These are phyloP conservation scores for Drosophila macrospina DNA, from an alignment of 2,888 invertebrate genomes.

Conservation along the genomic window DNA sequence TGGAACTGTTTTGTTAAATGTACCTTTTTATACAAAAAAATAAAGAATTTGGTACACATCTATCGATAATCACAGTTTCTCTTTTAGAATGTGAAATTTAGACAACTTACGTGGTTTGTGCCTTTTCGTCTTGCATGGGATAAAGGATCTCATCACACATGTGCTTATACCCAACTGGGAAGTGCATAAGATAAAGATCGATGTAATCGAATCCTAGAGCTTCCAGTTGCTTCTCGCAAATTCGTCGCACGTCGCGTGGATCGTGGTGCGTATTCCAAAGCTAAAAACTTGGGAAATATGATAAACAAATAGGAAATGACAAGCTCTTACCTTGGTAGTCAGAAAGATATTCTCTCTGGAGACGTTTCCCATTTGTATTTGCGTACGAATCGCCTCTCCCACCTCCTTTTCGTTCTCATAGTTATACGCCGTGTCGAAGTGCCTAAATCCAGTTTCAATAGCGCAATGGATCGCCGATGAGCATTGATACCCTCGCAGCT, in stretches of 20 bases:
- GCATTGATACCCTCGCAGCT: constrained; percentile 76
- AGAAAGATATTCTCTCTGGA: constrained; percentile 84
- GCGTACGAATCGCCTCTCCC: constrained; percentile 85
- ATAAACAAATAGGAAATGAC: not conserved
- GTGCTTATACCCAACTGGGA: constrained; percentile 90
- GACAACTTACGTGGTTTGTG: constrained; percentile 47
- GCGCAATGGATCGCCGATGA: constrained; percentile 84
- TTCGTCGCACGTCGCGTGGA: constrained; percentile 88
- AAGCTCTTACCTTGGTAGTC: constrained; percentile 74
- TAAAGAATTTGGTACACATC: too few species aligned
- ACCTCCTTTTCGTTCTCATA: constrained; percentile 86
- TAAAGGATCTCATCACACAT: constrained; percentile 84
- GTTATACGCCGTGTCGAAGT: constrained; percentile 86
- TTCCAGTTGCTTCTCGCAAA: constrained; percentile 88
- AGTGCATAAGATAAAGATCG: constrained; percentile 93
- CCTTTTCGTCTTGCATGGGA: constrained; percentile 25
- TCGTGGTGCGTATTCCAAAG: constrained; percentile 86
- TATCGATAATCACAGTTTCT: not conserved
- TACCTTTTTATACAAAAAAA: too few species aligned
- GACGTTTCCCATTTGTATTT: constrained; percentile 84
- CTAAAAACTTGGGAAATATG: constrained; percentile 14
- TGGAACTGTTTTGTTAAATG: too few species aligned
- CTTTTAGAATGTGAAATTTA: not conserved
- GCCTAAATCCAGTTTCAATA: constrained; percentile 86
- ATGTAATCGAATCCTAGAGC: constrained; percentile 90